Evolutionary conservation across 2,888 invertebrate species (phyloP).

Genomic region (Apomyelois bistriatella): DNA sequence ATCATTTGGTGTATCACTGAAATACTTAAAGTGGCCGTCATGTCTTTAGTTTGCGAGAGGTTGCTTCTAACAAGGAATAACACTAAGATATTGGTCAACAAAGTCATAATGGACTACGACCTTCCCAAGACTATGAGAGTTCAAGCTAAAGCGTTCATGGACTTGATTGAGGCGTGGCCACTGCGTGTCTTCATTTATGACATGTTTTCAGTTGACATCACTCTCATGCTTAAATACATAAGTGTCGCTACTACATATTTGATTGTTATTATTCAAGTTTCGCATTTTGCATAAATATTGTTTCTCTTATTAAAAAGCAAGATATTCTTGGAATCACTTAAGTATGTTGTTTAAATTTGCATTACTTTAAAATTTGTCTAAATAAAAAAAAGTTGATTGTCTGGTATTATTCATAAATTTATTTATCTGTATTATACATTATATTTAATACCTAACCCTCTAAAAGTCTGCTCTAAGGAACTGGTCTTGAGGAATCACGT

Average conservation of each 20-base stretch:
- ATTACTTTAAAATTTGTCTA: background rate
- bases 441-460: background rate
- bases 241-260: constrained; percentile 61
- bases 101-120: constrained; percentile 56
- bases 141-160: constrained; percentile 59
- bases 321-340: constrained; percentile 13
- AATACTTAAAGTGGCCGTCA: constrained; percentile 35
- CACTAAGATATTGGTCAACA: constrained; percentile 49
- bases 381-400: background rate
- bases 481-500: constrained; percentile 36
- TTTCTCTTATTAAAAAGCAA: background rate
- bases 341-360: constrained; percentile 12
- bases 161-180: constrained; percentile 55
- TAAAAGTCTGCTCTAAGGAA: constrained; percentile 20
- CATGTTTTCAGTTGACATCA: constrained; percentile 58
- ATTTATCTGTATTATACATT: background rate
- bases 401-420: constrained; percentile 9
- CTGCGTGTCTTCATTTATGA: constrained; percentile 37
- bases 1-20: constrained; percentile 42
- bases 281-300: constrained; percentile 40
- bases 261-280: constrained; percentile 59
- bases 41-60: constrained; percentile 47
- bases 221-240: constrained; percentile 56
- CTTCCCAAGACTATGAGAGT: constrained; percentile 46
- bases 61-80: constrained; percentile 38